Evolutionary conservation across 2,113 vertebrate genomes (phyloP).

Genomic region (Oncorhynchus mykiss): DNA sequence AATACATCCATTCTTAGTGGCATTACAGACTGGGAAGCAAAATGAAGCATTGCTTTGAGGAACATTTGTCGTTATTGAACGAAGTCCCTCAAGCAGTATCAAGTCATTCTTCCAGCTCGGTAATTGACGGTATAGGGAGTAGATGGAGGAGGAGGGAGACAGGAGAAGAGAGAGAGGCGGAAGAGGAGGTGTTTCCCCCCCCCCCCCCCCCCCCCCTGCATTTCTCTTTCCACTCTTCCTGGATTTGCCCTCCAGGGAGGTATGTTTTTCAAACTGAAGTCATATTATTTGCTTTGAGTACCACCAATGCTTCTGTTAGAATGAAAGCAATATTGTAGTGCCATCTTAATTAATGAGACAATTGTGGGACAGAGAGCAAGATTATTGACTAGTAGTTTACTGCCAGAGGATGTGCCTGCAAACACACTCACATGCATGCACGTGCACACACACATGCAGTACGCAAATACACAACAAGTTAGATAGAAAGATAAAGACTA

Average conservation of each 20-base stretch:
- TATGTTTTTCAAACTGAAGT: background rate
- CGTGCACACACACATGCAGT: background rate
- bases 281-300: too few relatives aligned
- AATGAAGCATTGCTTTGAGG: background rate
- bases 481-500: background rate
- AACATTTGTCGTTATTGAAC: constrained; percentile 32
- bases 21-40: background rate
- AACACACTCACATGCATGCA: background rate
- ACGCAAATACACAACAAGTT: background rate
- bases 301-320: too few relatives aligned
- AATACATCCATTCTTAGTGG: background rate
- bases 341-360: too few relatives aligned
- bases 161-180: too few relatives aligned
- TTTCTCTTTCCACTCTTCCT: background rate
- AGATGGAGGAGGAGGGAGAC: too few relatives aligned
- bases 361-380: too few relatives aligned
- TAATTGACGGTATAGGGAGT: constrained; percentile 37
- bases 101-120: constrained; percentile 25
- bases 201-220: background rate
- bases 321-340: background rate
- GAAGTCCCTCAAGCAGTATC: constrained; percentile 29
- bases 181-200: background rate
- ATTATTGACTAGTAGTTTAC: too few relatives aligned
- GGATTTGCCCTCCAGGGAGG: background rate
- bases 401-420: background rate